Conservation (phyloP, 2,888 invertebrate species). For the Drosophila ustulata region DNA sequence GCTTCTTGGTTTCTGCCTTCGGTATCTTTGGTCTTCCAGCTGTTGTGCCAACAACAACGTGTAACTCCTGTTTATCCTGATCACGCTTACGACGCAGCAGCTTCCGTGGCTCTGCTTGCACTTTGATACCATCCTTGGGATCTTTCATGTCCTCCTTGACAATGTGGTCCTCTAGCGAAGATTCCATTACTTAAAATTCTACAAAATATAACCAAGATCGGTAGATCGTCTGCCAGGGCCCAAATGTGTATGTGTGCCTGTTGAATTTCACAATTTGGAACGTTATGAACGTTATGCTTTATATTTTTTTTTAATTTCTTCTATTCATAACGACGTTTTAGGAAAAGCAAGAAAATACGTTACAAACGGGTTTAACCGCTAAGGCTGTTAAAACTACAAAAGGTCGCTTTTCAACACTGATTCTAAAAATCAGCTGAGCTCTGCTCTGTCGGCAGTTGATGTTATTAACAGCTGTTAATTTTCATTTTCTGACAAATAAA, state of each 20-base stretch:
- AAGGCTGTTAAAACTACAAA: conserved; percentile 12
- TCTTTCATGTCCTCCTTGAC: conserved; percentile 7
- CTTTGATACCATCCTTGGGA: not conserved
- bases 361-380: conserved; percentile 12
- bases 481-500: not conserved
- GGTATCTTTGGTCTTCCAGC: conserved; percentile 25
- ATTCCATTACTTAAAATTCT: conserved; percentile 64
- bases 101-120: conserved; percentile 21
- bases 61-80: conserved; percentile 30
- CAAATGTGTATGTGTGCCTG: conserved; percentile 41
- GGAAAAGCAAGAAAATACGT: conserved; percentile 42
- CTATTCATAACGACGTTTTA: conserved; percentile 27
- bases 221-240: conserved; percentile 21
- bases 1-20: conserved; percentile 55
- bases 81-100: conserved; percentile 46
- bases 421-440: conserved; percentile 26
- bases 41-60: conserved; percentile 54
- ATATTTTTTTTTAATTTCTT: conserved; percentile 35
- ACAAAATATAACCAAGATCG: conserved; percentile 40
- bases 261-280: conserved; percentile 52
- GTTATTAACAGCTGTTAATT: conserved; percentile 17
- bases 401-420: conserved; percentile 10
- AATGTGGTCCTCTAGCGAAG: conserved; percentile 34
- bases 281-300: conserved; percentile 27
- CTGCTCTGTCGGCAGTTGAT: not conserved